These are phyloP conservation scores for Lacanobia wlatinum DNA, from an alignment of 2,888 invertebrate species.

Conservation along the genomic window DNA sequence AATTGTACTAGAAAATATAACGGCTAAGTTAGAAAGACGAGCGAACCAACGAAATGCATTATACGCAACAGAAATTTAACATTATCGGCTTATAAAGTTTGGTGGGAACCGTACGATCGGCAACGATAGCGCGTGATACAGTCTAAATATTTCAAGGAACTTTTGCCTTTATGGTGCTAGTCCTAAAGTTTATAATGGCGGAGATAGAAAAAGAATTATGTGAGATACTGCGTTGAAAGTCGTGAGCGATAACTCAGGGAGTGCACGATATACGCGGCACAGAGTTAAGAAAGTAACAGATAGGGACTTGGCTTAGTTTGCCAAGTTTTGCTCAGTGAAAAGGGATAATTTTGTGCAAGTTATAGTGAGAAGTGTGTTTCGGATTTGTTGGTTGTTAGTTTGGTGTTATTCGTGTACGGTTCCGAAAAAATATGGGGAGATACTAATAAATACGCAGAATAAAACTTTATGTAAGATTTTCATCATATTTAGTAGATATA, in stretches of 20 bases:
- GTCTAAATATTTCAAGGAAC: constrained; percentile 43
- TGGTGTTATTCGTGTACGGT: constrained; percentile 4
- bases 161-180: constrained; percentile 41
- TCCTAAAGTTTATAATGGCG: constrained; percentile 51
- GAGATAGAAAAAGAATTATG: constrained; percentile 49
- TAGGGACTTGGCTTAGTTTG: constrained; percentile 41
- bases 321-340: constrained; percentile 45
- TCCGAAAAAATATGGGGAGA: constrained; percentile 1
- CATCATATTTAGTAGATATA: too few species aligned
- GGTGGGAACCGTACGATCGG: constrained; percentile 56
- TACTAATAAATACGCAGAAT: not conserved
- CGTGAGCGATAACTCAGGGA: constrained; percentile 63
- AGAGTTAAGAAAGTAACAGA: constrained; percentile 64
- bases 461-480: not conserved
- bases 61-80: constrained; percentile 67
- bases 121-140: constrained; percentile 43
- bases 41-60: constrained; percentile 57
- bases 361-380: constrained; percentile 34
- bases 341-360: constrained; percentile 53
- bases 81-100: constrained; percentile 68
- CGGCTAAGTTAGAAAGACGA: constrained; percentile 51
- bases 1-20: constrained; percentile 56
- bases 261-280: constrained; percentile 60
- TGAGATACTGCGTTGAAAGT: constrained; percentile 66
- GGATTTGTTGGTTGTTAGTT: constrained; percentile 30